phyloP scores from a whole-genome alignment of 2,888 invertebrate genomes.

The Lithophane semibrunnea region DNA sequence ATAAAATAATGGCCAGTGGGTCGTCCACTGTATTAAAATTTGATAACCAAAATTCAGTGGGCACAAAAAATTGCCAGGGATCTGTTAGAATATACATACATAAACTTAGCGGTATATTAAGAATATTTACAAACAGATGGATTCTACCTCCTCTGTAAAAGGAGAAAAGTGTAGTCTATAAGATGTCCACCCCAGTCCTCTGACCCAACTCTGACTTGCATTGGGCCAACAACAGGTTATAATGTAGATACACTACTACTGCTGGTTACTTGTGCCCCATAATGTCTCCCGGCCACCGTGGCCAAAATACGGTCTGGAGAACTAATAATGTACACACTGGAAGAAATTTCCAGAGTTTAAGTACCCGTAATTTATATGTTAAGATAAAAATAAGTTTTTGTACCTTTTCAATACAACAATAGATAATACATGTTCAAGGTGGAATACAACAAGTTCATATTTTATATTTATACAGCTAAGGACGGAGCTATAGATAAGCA shows the following conservation, averaged over 20 bases:
- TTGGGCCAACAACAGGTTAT: neutral
- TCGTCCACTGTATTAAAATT: neutral
- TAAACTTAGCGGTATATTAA: neutral
- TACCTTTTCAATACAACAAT: neutral
- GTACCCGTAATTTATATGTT: no score
- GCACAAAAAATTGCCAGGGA: neutral
- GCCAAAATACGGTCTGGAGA: no score
- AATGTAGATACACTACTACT: no score
- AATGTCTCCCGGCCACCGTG: no score
- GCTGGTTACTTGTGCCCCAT: no score
- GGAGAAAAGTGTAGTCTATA: neutral
- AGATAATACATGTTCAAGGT: conserved; percentile 31
- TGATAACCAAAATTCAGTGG: neutral
- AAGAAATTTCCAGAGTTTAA: neutral
- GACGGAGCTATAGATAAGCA: conserved; percentile 5
- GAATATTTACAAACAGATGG: no score
- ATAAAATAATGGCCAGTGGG: neutral
- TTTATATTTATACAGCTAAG: conserved; percentile 14
- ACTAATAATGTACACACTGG: neutral
- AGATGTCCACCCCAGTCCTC: neutral
- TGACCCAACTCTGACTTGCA: neutral
- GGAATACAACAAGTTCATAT: conserved; percentile 14
- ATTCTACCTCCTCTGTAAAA: neutral
- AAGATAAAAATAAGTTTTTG: conserved; percentile 8
- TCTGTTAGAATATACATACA: neutral